Evolutionary conservation across 2,888 invertebrate species (phyloP).

Genomic region (Pseudeuparius sepicola): DNA sequence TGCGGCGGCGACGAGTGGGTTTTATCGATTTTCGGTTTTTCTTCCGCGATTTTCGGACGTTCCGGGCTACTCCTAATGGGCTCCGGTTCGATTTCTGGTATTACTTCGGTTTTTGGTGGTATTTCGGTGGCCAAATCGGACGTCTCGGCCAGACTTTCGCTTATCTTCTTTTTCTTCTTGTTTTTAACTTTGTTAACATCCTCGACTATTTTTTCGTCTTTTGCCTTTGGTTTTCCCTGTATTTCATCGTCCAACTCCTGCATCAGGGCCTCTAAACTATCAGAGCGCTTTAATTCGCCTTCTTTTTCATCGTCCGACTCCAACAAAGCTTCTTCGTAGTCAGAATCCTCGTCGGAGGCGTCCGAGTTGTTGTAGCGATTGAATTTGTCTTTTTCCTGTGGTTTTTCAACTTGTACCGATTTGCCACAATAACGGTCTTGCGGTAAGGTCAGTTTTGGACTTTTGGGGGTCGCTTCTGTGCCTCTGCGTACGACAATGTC

Average conservation of each 20-base stretch:
- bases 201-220: conserved; percentile 18
- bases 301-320: conserved; percentile 26
- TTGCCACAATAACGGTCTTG: conserved; percentile 33
- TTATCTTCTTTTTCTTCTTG: conserved; percentile 17
- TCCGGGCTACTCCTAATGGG: neutral
- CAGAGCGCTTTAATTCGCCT: conserved; percentile 37
- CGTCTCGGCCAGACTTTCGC: neutral
- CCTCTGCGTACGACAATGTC: too few species aligned
- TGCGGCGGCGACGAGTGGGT: neutral
- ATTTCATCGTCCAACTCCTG: conserved; percentile 45
- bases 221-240: conserved; percentile 20
- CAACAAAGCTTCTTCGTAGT: conserved; percentile 29
- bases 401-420: conserved; percentile 18
- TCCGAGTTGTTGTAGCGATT: conserved; percentile 42
- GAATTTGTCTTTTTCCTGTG: conserved; percentile 37
- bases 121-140: neutral
- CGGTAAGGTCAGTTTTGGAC: conserved; percentile 27
- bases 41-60: too few species aligned
- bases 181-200: conserved; percentile 20
- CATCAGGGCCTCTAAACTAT: conserved; percentile 44
- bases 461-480: conserved; percentile 6
- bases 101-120: neutral
- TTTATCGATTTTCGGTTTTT: neutral
- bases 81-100: conserved; percentile 1
- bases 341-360: conserved; percentile 39